A percentile compares a stretch with the other conserved stretches of the same genome.
phyloP scores from a whole-genome alignment of 2,888 invertebrate genomes.

The Arenicola marina region DNA sequence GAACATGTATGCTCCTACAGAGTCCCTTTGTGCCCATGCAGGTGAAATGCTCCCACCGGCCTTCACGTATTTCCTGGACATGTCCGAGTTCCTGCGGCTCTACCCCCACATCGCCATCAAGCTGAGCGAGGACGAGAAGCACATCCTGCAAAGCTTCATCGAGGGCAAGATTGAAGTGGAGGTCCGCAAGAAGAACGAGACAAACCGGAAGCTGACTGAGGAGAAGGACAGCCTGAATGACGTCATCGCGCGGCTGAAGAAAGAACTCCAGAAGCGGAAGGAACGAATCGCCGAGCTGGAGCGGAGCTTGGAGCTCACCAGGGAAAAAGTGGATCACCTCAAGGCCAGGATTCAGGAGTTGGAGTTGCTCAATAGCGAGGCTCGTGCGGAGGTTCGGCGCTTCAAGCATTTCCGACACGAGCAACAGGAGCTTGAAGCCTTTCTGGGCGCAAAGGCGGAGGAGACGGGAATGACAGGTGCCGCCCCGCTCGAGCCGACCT shows the following conservation, averaged over 20 bases:
- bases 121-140: slow-evolving; percentile 31
- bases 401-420: slow-evolving; percentile 16
- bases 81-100: slow-evolving; percentile 25
- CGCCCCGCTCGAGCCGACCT: slow-evolving; percentile 3
- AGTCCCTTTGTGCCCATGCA: too few species aligned
- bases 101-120: slow-evolving; percentile 32
- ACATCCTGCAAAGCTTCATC: slow-evolving; percentile 29
- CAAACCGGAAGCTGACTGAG: background rate
- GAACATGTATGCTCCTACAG: too few species aligned
- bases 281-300: background rate
- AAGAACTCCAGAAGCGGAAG: background rate
- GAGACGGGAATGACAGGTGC: background rate
- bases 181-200: slow-evolving; percentile 8
- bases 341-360: slow-evolving; percentile 7
- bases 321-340: slow-evolving; percentile 7
- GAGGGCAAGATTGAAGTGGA: slow-evolving; percentile 27
- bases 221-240: background rate
- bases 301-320: background rate
- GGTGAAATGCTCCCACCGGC: slow-evolving; percentile 31
- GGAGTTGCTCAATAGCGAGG: background rate
- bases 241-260: background rate
- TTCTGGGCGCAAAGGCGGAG: slow-evolving; percentile 7
- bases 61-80: slow-evolving; percentile 31
- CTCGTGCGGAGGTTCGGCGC: slow-evolving; percentile 9
- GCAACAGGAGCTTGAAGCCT: slow-evolving; percentile 14